phyloP scores from a whole-genome alignment of 64 coral and sea anemone genomes.

The Montipora foliosa region DNA sequence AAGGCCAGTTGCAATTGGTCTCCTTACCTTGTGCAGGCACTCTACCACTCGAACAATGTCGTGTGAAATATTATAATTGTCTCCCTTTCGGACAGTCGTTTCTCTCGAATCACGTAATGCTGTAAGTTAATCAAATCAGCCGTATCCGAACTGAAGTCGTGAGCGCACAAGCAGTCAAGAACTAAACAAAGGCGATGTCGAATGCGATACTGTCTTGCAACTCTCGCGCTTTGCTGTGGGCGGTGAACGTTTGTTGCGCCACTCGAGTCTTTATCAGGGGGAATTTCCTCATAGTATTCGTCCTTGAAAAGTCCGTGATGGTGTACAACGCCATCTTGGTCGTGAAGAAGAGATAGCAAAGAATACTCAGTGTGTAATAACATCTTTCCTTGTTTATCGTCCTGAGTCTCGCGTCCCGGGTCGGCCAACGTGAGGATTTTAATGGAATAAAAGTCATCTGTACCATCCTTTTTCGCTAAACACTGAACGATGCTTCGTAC shows the following conservation, averaged over 20 bases:
- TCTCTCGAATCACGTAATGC: constrained; percentile 98
- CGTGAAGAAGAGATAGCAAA: constrained; percentile 85
- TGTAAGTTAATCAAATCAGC: constrained; percentile 96
- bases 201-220: constrained; percentile 36
- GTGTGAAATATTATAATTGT: constrained; percentile 94
- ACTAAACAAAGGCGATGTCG: constrained; percentile 95
- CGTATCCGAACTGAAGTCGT: constrained; percentile 91
- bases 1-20: too few relatives aligned
- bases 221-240: not conserved
- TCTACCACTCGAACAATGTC: constrained; percentile 98
- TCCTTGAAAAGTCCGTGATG: constrained; percentile 98
- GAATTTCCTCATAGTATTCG: constrained; percentile 89
- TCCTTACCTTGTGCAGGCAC: constrained; percentile 92
- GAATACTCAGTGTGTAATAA: constrained; percentile 97
- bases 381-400: constrained; percentile 99
- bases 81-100: constrained; percentile 93
- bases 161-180: constrained; percentile 94
- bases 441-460: constrained; percentile 99
- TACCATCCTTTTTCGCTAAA: constrained; percentile 96
- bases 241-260: not conserved
- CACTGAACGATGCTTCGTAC: constrained; percentile 99
- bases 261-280: constrained; percentile 3
- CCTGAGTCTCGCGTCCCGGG: constrained; percentile 89
- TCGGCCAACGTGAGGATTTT: constrained; percentile 96
- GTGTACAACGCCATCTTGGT: constrained; percentile 98